A percentile compares a stretch with the other conserved stretches of the same genome.
Conservation (phyloP, 1,140 invertebrate species). For the Scylla paramamosain region DNA sequence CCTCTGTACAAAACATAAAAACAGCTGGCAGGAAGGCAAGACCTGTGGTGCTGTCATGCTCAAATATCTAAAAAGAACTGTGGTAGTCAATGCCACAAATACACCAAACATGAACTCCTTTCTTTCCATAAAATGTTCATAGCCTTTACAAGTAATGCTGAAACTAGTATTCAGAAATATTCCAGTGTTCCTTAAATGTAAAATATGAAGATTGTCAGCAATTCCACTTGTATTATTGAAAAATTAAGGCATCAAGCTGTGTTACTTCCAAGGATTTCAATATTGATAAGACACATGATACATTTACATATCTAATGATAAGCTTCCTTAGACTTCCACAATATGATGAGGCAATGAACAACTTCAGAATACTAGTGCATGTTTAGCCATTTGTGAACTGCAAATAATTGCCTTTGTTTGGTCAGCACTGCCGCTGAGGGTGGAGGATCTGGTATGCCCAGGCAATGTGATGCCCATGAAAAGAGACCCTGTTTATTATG, state of each 20-base stretch:
- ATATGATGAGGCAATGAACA: not conserved
- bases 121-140: constrained; percentile 2
- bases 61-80: not conserved
- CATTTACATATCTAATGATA: not conserved
- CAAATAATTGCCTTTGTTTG: not conserved
- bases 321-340: not conserved
- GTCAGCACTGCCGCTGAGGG: not conserved
- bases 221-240: not conserved
- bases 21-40: not conserved
- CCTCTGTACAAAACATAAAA: not conserved
- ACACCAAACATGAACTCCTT: not conserved
- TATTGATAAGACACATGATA: not conserved
- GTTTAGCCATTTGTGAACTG: not conserved
- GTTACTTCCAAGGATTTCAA: not conserved
- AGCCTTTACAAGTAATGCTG: not conserved
- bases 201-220: not conserved
- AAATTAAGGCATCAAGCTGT: not conserved
- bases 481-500: not conserved
- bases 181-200: not conserved
- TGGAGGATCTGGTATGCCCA: not conserved
- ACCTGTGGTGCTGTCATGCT: not conserved
- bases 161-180: not conserved
- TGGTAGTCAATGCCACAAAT: not conserved
- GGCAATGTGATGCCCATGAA: not conserved
- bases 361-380: not conserved